Evolutionary conservation across 2,113 vertebrate species (phyloP), one percentile per base, ranked within the genome.

Genomic region (Urocynchramus pylzowi): DNA sequence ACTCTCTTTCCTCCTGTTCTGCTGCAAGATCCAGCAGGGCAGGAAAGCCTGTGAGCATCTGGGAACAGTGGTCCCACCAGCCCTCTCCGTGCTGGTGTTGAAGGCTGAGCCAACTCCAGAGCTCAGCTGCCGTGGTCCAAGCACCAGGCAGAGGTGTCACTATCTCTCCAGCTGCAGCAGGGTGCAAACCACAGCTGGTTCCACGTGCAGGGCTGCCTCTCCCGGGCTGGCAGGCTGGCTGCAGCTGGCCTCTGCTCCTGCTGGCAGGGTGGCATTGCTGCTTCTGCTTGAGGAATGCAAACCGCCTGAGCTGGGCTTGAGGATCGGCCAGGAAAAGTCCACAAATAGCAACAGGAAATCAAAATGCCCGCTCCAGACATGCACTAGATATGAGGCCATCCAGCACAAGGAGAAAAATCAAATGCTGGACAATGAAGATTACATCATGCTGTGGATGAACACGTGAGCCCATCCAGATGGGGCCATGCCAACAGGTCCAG

Each of bases 381-480:
- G 94, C 86, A 87, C 87, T 95, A 92, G 90, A 96, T 95, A 90
- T 7, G 1, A 95, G 61, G 83, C 76, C 80, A 88, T 96, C 85
- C 89, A 96, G 95, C 35, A 31, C 79, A 81, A 90, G 54, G 68
- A 96, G 90, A 92, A 92, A 96, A 88, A 85, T 89, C 69, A 88
- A 81, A 94, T 13, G 31, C 84, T 92, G 90, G 92, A 64, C 14
- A 16, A 76, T 94, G 71, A 73, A 69, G 96, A 98, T 97, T 98
- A 98, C 98, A 97, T 98, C 97, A 98, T 91, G 90, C 96, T 88
- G 76, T 90, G 65, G 92, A 95, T 95, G 89, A 97, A 96, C 96
- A 90, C 74, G 92, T 80, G 71, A 97, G 95, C 76, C 85, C 11
- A 4, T 93, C 97, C 98, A 98, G 94, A 98, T 98, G 98, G 97